Conservation (phyloP, 2,113 vertebrate species). For the Silurus meridionalis region DNA sequence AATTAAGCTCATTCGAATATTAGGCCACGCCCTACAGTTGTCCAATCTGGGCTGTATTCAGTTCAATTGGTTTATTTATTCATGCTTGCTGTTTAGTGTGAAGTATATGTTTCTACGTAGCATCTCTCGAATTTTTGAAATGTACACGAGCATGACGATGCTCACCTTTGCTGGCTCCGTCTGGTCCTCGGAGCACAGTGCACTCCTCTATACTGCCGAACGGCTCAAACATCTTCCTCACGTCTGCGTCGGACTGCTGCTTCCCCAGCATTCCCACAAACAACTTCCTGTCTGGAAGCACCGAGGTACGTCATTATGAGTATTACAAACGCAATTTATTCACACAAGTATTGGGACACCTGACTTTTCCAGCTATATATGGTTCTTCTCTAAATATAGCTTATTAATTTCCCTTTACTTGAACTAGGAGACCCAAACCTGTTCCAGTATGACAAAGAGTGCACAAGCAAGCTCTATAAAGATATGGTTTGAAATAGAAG, state of each 20-base stretch:
- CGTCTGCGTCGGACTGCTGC: slow-evolving; percentile 90
- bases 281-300: slow-evolving; percentile 91
- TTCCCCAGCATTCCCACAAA: slow-evolving; percentile 97
- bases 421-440: too few relatives aligned
- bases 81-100: background rate
- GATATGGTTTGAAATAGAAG: too few relatives aligned
- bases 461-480: too few relatives aligned
- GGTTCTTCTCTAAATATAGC: too few relatives aligned
- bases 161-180: slow-evolving; percentile 96
- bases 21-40: background rate
- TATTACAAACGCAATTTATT: background rate
- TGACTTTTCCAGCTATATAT: too few relatives aligned
- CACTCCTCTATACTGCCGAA: slow-evolving; percentile 97
- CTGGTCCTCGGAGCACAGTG: slow-evolving; percentile 93
- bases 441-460: too few relatives aligned
- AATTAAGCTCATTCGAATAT: background rate
- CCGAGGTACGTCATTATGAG: background rate
- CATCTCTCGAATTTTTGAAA: too few relatives aligned
- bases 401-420: too few relatives aligned
- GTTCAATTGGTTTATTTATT: background rate
- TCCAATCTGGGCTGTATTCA: background rate
- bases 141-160: background rate
- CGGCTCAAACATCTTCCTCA: slow-evolving; percentile 91
- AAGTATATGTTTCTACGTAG: background rate
- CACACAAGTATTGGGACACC: too few relatives aligned